Evolutionary conservation across 1,140 invertebrate species (phyloP), one percentile per base, ranked within the genome.

Genomic region (Neuroterus valhalla): DNA sequence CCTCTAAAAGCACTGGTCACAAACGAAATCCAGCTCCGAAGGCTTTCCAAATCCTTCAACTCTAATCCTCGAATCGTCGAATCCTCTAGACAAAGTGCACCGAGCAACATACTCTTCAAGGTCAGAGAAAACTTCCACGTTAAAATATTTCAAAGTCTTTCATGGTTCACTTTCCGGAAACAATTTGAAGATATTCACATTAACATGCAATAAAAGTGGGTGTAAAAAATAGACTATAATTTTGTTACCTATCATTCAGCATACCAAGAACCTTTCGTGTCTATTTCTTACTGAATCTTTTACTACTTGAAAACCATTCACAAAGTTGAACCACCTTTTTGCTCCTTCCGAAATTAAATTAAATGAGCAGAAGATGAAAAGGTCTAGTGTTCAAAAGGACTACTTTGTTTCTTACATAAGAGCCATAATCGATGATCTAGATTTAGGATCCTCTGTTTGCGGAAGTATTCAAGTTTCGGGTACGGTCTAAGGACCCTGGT

Each of bases 301-400:
- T 31, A 62, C 55, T 62, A 23, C 23, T 31, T 38, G 3, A 15
- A 23, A 62, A 62, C 26, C 31, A 62, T 62, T 62, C 55, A 31
- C 10, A 4, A n/a, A 62, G 23, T 62, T 23, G n/a, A n/a, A 62
- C 26, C 26, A 23, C 6, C 26, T 26, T 62, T 62, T 62, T 26
- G 15, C 15, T 15, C 55, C 21, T 3, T n/a, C 10, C 3, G 31
- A 62, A 62, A 62, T 62, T 62, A 62, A 62, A 62, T 62, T 62
- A 62, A 62, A 62, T 62, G 31, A 62, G 55, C 55, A 62, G 55
- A 62, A 62, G 55, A 62, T 62, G 55, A 62, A 62, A 62, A 62
- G 55, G 55, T 55, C 31, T 38, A 31, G 15, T 62, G 55, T n/a
- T 14, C 15, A 62, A 26, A 62, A 31, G 23, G 26, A 62, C 52